A percentile compares a stretch with the other conserved stretches of the same genome.
Conservation (phyloP, 2,113 vertebrate genomes). For the Hyaena hyaena region DNA sequence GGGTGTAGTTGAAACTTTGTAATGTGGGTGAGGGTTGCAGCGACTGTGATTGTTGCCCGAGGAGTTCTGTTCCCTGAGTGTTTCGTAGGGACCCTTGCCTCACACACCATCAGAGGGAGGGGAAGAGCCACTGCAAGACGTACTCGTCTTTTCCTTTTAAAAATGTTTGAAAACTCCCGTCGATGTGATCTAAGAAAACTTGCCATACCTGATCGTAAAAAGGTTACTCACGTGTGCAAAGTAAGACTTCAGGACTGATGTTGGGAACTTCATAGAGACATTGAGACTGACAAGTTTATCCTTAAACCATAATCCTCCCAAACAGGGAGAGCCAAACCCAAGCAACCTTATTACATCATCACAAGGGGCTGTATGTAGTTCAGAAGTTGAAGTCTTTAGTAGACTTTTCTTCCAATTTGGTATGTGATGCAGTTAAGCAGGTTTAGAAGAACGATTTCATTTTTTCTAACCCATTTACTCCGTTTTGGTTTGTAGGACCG, state of each 20-base stretch:
- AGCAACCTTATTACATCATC: not conserved
- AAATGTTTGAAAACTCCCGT: not conserved
- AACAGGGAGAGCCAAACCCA: not conserved
- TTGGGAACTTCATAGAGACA: not conserved
- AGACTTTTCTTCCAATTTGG: not conserved
- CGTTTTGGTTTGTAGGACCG: not conserved
- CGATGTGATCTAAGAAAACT: not conserved
- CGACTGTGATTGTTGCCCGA: fast-evolving
- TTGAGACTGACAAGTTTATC: not conserved
- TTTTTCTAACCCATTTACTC: not conserved
- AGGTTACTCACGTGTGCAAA: not conserved
- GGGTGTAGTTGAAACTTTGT: not conserved
- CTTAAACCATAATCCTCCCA: not conserved
- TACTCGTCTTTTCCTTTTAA: not conserved
- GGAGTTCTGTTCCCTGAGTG: not conserved
- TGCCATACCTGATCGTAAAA: not conserved
- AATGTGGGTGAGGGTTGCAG: not conserved
- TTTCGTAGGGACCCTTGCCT: not conserved
- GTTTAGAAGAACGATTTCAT: not conserved
- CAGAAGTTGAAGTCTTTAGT: not conserved
- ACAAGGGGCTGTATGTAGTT: not conserved
- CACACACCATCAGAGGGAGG: not conserved
- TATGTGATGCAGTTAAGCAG: not conserved
- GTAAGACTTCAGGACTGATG: not conserved
- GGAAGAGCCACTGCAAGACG: not conserved